Conservation (phyloP, 2,888 invertebrate species). For the Caenorhabditis zanzibari region DNA sequence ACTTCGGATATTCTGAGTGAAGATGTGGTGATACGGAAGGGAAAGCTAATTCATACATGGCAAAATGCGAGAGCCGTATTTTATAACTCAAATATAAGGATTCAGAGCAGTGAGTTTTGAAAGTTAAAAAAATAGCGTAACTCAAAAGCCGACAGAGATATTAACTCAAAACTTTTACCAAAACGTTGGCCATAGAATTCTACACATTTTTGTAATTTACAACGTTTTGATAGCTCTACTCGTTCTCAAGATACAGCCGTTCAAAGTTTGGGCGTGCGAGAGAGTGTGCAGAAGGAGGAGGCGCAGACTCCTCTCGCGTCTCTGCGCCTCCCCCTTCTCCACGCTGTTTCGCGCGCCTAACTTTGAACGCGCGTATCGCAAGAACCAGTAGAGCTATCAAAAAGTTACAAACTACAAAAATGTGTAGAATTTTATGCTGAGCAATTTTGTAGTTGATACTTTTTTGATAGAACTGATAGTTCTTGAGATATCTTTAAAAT, state of each 20-base stretch:
- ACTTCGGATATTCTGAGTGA: conserved; percentile 68
- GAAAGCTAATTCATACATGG: conserved; percentile 72
- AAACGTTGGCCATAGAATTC: no score
- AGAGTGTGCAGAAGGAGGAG: no score
- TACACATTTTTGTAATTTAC: no score
- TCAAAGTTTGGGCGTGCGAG: no score
- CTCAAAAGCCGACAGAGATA: no score
- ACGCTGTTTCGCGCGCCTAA: no score
- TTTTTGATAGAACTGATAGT: neutral
- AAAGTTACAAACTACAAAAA: neutral
- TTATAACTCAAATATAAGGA: conserved; percentile 71
- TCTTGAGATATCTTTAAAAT: neutral
- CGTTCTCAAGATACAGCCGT: no score
- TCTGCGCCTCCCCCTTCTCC: no score
- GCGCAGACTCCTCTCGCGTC: no score
- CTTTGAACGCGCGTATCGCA: neutral
- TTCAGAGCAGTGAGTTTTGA: conserved; percentile 66
- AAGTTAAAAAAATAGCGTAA: no score
- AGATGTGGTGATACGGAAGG: conserved; percentile 68
- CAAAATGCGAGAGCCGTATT: conserved; percentile 67
- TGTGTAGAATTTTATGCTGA: neutral
- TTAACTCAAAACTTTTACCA: no score
- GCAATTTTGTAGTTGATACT: neutral
- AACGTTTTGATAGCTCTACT: no score
- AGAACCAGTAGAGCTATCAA: neutral